Evolutionary conservation across 2,888 invertebrate species (phyloP).

Genomic region (Pinctada fucata): DNA sequence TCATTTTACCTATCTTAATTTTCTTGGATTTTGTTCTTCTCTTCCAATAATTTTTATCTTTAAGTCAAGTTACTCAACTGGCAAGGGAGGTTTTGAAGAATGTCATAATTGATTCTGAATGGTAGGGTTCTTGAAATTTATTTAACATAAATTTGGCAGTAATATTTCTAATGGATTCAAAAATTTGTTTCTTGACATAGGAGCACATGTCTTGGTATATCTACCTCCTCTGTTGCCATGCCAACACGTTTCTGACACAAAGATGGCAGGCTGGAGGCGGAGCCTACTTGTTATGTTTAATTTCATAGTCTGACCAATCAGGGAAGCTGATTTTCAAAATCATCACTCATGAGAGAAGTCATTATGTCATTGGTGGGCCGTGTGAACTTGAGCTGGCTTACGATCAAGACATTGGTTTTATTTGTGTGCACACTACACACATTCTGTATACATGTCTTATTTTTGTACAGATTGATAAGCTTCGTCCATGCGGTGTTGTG

Average conservation of each 20-base stretch:
- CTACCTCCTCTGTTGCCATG: slow-evolving; percentile 2
- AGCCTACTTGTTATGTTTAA: slow-evolving; percentile 16
- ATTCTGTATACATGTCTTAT: slow-evolving; percentile 45
- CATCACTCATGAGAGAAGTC: slow-evolving; percentile 38
- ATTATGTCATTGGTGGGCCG: slow-evolving; percentile 33
- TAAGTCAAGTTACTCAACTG: no score
- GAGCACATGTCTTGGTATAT: slow-evolving; percentile 3
- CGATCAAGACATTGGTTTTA: slow-evolving; percentile 42
- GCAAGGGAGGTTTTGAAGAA: no score
- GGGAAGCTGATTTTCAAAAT: slow-evolving; percentile 36
- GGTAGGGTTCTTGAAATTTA: background rate
- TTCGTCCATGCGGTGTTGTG: background rate
- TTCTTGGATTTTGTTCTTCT: no score
- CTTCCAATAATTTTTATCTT: no score
- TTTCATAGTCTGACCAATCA: slow-evolving; percentile 37
- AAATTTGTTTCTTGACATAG: background rate
- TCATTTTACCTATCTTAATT: no score
- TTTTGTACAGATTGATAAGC: slow-evolving; percentile 39
- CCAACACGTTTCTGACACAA: background rate
- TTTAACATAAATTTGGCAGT: no score
- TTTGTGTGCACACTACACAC: slow-evolving; percentile 39
- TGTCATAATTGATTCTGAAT: background rate
- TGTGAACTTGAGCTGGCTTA: slow-evolving; percentile 39
- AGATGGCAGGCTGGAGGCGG: slow-evolving; percentile 2
- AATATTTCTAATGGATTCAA: no score